phyloP scores from a whole-genome alignment of 2,113 vertebrate species.

The Microtus oregoni region DNA sequence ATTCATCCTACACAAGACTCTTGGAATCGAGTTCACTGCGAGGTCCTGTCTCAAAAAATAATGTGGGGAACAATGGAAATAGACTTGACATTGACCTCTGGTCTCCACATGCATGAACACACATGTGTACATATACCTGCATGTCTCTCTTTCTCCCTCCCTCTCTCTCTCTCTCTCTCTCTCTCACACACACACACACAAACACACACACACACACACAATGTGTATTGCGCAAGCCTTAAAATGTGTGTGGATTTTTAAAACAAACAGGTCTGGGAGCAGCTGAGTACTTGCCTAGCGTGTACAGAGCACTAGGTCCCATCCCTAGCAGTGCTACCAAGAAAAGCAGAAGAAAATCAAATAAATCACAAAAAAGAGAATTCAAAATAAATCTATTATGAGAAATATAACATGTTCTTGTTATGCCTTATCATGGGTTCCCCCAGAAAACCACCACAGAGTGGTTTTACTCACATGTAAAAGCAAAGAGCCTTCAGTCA shows the following conservation, averaged over 20 bases:
- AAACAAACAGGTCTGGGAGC: background rate
- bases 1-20: background rate
- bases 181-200: background rate
- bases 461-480: too few relatives aligned
- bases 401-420: background rate
- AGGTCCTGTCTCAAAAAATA: background rate
- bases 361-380: slow-evolving; percentile 44
- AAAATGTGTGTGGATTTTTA: slow-evolving; percentile 4
- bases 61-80: too few relatives aligned
- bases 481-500: too few relatives aligned
- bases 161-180: too few relatives aligned
- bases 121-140: background rate
- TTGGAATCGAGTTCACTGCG: background rate
- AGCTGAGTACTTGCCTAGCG: background rate
- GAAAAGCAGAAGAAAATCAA: slow-evolving; percentile 41
- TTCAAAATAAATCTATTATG: background rate
- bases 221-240: background rate
- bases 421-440: too few relatives aligned
- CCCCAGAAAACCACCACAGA: too few relatives aligned
- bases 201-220: background rate
- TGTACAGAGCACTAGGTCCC: background rate
- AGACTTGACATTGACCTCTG: background rate
- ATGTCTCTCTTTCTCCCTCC: background rate
- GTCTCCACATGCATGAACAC: background rate
- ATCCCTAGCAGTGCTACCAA: background rate